Conservation (phyloP, 2,797 vertebrate species). For the Ptychadena robeensis region DNA sequence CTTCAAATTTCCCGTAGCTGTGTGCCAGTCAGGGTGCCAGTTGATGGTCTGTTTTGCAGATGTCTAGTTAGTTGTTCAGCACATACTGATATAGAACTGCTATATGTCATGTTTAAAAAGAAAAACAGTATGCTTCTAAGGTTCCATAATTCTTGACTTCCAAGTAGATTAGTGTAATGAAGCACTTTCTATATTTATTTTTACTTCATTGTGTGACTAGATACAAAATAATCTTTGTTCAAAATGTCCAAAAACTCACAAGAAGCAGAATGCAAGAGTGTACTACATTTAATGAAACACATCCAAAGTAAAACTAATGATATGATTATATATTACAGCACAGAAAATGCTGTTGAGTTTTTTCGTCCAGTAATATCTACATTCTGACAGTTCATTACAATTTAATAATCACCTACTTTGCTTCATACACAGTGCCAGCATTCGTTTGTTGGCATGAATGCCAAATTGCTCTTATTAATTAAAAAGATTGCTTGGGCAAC, state of each 20-base stretch:
- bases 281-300: background rate
- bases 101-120: background rate
- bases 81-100: background rate
- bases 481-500: constrained; percentile 55
- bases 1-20: background rate
- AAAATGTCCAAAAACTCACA: background rate
- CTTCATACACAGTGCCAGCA: constrained; percentile 26
- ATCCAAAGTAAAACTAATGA: background rate
- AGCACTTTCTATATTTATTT: too few relatives aligned
- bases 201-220: too few relatives aligned
- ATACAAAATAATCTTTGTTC: too few relatives aligned
- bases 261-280: too few relatives aligned
- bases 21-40: background rate
- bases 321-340: background rate
- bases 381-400: constrained; percentile 24
- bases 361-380: background rate
- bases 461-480: constrained; percentile 53
- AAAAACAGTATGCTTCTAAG: background rate
- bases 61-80: background rate
- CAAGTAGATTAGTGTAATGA: too few relatives aligned
- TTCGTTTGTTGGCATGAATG: constrained; percentile 46
- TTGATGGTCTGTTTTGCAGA: background rate
- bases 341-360: background rate
- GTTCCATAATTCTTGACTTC: background rate
- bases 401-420: constrained; percentile 32